These are phyloP conservation scores for Pandemis heparana DNA, from an alignment of 2,888 invertebrate genomes.

Conservation along the genomic window DNA sequence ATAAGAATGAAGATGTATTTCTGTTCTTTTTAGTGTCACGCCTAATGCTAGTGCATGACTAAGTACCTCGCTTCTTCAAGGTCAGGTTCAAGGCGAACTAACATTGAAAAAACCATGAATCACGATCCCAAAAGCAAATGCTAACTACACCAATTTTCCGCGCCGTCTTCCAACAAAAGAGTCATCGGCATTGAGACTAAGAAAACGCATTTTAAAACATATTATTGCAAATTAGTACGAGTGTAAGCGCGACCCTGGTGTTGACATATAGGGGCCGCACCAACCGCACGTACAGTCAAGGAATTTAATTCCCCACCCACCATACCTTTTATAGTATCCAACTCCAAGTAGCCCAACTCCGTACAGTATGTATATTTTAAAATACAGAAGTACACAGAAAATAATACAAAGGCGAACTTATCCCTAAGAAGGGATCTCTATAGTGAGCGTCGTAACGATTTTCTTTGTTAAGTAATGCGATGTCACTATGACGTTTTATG, in stretches of 20 bases:
- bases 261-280: not conserved
- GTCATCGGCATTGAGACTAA: constrained; percentile 4
- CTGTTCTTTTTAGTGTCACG: no score
- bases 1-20: no score
- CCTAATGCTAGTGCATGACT: no score
- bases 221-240: constrained; percentile 14
- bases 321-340: not conserved
- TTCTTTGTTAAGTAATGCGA: no score
- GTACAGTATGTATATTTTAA: no score
- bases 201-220: not conserved
- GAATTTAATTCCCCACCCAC: no score
- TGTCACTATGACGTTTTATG: no score
- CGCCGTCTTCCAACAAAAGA: not conserved
- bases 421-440: no score
- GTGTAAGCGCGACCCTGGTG: constrained; percentile 4
- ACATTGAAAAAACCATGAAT: constrained; percentile 1
- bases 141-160: not conserved
- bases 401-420: no score
- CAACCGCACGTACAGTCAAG: not conserved
- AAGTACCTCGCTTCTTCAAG: not conserved
- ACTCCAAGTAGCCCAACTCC: no score
- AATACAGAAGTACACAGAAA: no score
- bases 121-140: not conserved
- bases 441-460: no score
- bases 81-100: not conserved